phyloP scores from a whole-genome alignment of 2,113 vertebrate species.

The Nyctibius bracteatus region DNA sequence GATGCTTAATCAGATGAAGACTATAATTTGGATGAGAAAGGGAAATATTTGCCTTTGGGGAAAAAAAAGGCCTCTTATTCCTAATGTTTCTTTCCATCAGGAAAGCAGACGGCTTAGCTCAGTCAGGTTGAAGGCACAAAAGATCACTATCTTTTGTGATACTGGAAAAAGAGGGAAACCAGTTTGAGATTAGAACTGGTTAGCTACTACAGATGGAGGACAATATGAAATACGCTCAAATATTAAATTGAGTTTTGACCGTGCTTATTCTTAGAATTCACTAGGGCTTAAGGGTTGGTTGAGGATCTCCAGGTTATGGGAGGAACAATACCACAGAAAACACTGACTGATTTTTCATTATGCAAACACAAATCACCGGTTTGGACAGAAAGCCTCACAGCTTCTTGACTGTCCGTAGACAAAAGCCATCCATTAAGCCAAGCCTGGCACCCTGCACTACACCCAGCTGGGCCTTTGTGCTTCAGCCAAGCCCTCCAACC shows the following conservation, averaged over 20 bases:
- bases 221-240: neutral
- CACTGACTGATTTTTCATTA: neutral
- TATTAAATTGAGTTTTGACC: neutral
- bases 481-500: neutral
- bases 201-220: neutral
- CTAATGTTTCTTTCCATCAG: neutral
- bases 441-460: neutral
- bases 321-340: neutral
- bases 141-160: neutral
- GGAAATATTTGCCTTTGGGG: neutral
- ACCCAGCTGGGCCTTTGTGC: neutral
- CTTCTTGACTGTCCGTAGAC: neutral
- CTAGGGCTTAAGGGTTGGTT: neutral
- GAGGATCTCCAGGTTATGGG: neutral
- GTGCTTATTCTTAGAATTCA: neutral
- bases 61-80: neutral
- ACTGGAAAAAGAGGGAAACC: neutral
- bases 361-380: neutral
- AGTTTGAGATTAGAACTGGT: neutral
- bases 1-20: neutral
- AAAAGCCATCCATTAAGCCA: neutral
- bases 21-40: neutral
- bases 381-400: neutral
- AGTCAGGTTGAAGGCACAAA: neutral
- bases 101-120: conserved; percentile 31